Conservation (phyloP, 2,797 vertebrate species). For the Cryptoprocta ferox region DNA sequence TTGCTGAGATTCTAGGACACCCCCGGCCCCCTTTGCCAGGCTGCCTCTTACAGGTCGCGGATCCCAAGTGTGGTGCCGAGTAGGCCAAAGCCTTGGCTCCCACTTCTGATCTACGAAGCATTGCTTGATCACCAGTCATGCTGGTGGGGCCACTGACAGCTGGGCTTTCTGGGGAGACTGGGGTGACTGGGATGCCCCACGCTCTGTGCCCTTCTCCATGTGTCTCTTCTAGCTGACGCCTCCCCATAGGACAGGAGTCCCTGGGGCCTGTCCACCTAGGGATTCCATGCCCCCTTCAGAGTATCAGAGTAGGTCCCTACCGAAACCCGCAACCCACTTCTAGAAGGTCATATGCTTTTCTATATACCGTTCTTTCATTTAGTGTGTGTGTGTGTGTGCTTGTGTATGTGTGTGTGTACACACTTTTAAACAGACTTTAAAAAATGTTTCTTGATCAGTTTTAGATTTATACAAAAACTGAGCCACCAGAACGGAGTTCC, state of each 20-base stretch:
- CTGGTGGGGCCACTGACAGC: background rate
- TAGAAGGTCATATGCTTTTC: background rate
- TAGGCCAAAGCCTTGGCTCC: background rate
- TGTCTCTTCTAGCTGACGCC: background rate
- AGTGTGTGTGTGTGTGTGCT: background rate
- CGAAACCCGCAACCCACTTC: background rate
- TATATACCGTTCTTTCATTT: background rate
- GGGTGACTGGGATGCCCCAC: background rate
- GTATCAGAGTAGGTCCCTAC: background rate
- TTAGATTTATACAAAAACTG: background rate
- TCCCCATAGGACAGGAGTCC: background rate
- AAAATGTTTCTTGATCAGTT: background rate
- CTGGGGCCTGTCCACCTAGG: too few relatives aligned
- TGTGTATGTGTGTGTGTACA: background rate
- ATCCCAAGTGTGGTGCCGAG: background rate
- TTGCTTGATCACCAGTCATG: background rate
- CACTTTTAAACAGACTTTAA: background rate
- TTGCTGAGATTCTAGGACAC: background rate
- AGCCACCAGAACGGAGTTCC: background rate
- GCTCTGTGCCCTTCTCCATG: accelerated
- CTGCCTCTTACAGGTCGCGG: accelerated
- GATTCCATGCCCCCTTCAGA: background rate
- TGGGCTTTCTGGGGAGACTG: accelerated
- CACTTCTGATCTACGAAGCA: background rate
- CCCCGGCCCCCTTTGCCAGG: background rate